Conservation (phyloP, 2,888 invertebrate genomes). For the Xanthorhoe spadicearia region DNA sequence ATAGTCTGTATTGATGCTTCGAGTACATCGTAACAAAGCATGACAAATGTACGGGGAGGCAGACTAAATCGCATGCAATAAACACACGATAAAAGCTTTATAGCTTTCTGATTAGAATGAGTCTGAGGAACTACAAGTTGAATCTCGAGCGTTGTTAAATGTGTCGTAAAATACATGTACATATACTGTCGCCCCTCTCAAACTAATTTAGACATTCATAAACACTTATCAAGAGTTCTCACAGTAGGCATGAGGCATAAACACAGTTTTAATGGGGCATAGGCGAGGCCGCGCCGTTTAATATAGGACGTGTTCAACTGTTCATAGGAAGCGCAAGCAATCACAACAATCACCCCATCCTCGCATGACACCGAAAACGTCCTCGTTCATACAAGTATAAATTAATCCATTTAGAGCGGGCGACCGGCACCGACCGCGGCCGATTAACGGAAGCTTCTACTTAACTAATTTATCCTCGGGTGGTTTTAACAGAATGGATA, state of each 20-base stretch:
- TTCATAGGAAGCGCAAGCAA: constrained; percentile 82
- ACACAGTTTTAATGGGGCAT: constrained; percentile 40
- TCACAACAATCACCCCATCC: constrained; percentile 84
- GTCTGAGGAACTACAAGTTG: constrained; percentile 24
- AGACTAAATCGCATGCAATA: constrained; percentile 19
- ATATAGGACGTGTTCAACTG: constrained; percentile 73
- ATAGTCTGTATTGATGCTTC: constrained; percentile 34
- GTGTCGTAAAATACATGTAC: constrained; percentile 35
- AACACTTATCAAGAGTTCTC: constrained; percentile 46
- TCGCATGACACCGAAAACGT: constrained; percentile 84
- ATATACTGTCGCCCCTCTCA: constrained; percentile 41
- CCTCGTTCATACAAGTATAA: constrained; percentile 84
- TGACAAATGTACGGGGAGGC: constrained; percentile 24
- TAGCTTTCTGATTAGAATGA: constrained; percentile 23
- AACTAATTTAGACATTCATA: constrained; percentile 51
- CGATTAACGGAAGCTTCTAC: constrained; percentile 86
- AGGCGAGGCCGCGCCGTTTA: constrained; percentile 62
- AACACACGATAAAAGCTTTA: constrained; percentile 32
- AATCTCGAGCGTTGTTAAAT: constrained; percentile 28
- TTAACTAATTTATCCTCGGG: constrained; percentile 85
- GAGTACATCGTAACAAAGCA: constrained; percentile 29
- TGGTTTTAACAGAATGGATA: constrained; percentile 86
- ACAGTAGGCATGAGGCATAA: constrained; percentile 25
- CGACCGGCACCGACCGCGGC: constrained; percentile 78
- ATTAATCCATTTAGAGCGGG: constrained; percentile 84